A percentile compares a stretch with the other conserved stretches of the same genome.
Evolutionary conservation across 2,797 vertebrate genomes (phyloP).

Genomic region (Etheostoma perlongum): DNA sequence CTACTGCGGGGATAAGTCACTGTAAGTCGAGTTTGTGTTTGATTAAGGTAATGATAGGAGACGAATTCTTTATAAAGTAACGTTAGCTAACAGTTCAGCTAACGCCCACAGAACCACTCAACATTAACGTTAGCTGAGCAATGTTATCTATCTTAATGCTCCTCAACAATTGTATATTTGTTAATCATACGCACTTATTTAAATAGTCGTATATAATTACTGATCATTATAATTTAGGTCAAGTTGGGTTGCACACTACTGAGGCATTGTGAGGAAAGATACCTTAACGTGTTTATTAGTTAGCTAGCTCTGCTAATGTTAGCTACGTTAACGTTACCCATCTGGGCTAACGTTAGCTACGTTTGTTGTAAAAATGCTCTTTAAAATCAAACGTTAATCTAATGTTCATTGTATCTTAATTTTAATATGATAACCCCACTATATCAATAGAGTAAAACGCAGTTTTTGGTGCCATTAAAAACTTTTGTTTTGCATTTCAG

Average conservation of each 20-base stretch:
- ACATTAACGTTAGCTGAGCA: constrained; percentile 6
- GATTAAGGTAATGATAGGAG: not conserved
- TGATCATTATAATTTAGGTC: rapidly evolving
- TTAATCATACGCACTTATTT: not conserved
- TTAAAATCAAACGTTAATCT: not conserved
- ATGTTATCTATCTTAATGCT: not conserved
- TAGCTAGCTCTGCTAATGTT: constrained; percentile 15
- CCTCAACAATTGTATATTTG: not conserved
- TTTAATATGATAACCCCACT: no score
- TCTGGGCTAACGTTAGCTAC: not conserved
- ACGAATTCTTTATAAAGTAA: not conserved
- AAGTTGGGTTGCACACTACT: not conserved
- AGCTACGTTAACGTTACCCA: not conserved
- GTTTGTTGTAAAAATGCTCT: not conserved
- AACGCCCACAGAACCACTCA: not conserved
- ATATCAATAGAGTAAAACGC: not conserved
- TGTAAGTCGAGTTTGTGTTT: constrained; percentile 37
- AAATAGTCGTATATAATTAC: no score
- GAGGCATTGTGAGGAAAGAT: not conserved
- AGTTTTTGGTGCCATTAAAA: not conserved
- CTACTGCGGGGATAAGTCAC: constrained; percentile 1
- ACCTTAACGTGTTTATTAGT: not conserved
- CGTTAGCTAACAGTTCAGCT: constrained; percentile 15
- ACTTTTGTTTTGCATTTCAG: not conserved
- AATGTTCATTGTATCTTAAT: no score